Evolutionary conservation across 2,113 vertebrate genomes (phyloP).

Genomic region (Rana temporaria): DNA sequence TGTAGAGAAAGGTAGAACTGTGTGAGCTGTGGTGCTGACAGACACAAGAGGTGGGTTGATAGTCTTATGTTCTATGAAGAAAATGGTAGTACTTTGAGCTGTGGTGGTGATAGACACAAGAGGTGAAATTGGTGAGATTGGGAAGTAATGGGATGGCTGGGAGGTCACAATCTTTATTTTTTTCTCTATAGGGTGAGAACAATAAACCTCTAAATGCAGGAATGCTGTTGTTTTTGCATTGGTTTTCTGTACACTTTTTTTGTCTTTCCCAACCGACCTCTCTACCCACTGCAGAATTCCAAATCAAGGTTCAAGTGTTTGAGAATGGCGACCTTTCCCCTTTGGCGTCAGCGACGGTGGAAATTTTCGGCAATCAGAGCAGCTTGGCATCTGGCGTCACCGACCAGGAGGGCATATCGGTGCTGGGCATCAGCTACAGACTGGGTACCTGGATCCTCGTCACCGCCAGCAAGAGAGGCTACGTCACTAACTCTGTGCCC

Average conservation of each 20-base stretch:
- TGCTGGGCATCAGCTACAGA: constrained; percentile 85
- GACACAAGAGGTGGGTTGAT: too few species aligned
- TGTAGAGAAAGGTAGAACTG: too few species aligned
- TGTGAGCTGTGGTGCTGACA: too few species aligned
- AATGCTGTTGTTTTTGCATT: too few species aligned
- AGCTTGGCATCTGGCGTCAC: constrained; percentile 79
- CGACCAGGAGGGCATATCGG: constrained; percentile 76
- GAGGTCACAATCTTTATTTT: too few species aligned
- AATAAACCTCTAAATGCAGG: neutral
- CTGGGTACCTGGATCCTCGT: constrained; percentile 86
- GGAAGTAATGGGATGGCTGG: too few species aligned
- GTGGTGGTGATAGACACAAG: too few species aligned
- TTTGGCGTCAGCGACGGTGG: constrained; percentile 79
- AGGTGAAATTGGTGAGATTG: too few species aligned
- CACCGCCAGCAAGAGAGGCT: constrained; percentile 84
- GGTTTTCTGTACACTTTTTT: neutral
- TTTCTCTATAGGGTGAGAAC: too few species aligned
- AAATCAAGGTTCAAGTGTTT: constrained; percentile 93
- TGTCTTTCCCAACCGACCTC: neutral
- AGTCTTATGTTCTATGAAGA: too few species aligned
- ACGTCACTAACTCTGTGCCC: constrained; percentile 91
- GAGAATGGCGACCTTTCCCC: constrained; percentile 90
- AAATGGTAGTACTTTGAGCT: too few species aligned
- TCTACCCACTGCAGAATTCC: constrained; percentile 79
- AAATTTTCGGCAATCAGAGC: constrained; percentile 87